Base-by-base conservation (phyloP, 2,888 invertebrate genomes). In the Calameuta pallipes region DNA sequence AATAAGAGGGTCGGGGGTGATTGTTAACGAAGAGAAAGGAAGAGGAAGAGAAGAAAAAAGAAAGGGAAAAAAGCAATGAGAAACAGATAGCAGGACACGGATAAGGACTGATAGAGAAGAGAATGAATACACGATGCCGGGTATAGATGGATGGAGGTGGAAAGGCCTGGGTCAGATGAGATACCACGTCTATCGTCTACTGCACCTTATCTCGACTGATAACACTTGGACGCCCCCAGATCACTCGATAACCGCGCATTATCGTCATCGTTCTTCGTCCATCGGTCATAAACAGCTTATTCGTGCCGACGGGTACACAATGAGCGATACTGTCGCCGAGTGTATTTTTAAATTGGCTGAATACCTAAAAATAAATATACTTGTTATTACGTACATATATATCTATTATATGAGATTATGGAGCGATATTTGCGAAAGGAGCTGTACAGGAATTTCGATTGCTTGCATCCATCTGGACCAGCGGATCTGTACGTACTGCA, bases 171-270 rank as follows among this genome's bases (percentile, higher is more conserved):
- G 91, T 91, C 90, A 90, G 89, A 90, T 88, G 90, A 90, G 91
- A 91, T 90, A 83, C 81, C 84, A 82, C 83, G 86, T 83, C 81
- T 89, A 88, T 87, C 89, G 84, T 83, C 85, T 85, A 79, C 83
- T 82, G 86, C 85, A 84, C 86, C 85, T 87, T 89, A 88, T 90
- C 85, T 75, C 76, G 76, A 71, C 75, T 77, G 91, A 91, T 91
- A 91, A 90, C 90, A 90, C 88, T 90, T 87, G 86, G 86, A 91
- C 91, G 91, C 91, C 91, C 91, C 91, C 91, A 91, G 91, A 91
- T 91, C 89, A 89, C 83, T 87, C 88, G 91, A 91, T 91, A 91
- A 90, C 87, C 86, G 77, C 82, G 82, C 23, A 2, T 82, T 89
- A 90, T 89, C 89, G 85, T 82, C 88, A 89, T 88, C 89, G 87